Evolutionary conservation across 2,888 invertebrate species (phyloP).

Genomic region (Maniola hyperantus): DNA sequence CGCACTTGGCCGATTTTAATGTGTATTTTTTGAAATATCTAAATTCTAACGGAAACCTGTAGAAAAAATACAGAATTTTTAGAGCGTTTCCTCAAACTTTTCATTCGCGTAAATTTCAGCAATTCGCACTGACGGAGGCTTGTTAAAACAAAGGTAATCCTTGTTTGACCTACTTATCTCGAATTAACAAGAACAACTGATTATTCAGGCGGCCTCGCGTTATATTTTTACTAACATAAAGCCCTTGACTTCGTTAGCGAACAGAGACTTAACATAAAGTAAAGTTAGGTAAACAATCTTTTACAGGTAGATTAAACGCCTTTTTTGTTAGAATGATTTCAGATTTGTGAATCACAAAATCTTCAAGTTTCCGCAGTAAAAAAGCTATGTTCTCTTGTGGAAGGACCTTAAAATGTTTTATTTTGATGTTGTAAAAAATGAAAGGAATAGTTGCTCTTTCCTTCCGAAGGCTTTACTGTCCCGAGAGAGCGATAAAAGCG

Average conservation of each 20-base stretch:
- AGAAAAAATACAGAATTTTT: background rate
- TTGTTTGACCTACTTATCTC: constrained; percentile 60
- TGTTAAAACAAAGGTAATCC: constrained; percentile 57
- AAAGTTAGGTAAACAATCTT: background rate
- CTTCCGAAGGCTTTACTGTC: constrained; percentile 40
- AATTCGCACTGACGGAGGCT: constrained; percentile 32
- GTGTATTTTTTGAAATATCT: too few species aligned
- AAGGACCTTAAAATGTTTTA: constrained; percentile 11
- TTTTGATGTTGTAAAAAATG: constrained; percentile 18
- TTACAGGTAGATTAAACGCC: background rate
- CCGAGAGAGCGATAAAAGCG: constrained; percentile 47
- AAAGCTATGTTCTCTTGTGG: background rate
- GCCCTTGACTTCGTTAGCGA: constrained; percentile 11
- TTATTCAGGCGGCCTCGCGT: constrained; percentile 59
- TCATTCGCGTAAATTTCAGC: constrained; percentile 18
- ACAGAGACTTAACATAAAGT: constrained; percentile 2
- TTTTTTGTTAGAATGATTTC: background rate
- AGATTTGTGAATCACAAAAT: background rate
- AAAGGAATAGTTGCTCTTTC: constrained; percentile 13
- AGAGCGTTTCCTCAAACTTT: background rate
- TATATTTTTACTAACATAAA: constrained; percentile 15
- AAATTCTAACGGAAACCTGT: background rate
- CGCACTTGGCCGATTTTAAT: too few species aligned
- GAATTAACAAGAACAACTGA: constrained; percentile 53
- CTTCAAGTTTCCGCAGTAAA: background rate